Evolutionary conservation across 2,888 invertebrate genomes (phyloP), one percentile per base, ranked within the genome.

Genomic region (Agapetus fuscipes): DNA sequence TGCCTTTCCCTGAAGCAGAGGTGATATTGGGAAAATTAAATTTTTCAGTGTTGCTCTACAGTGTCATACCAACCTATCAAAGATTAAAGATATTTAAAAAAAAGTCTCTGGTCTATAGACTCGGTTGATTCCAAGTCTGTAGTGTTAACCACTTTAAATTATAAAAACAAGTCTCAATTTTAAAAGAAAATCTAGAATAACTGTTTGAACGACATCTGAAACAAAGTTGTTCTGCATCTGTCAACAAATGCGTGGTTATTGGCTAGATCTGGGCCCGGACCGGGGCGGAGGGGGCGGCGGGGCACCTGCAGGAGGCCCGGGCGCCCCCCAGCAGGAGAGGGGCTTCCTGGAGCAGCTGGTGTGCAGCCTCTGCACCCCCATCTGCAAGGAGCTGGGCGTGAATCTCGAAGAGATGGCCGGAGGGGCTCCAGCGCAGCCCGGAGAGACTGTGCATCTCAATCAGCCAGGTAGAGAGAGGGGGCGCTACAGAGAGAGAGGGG

Each of bases 381-480:
- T 69, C 50, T 70, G 70, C 58, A 70, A 69, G 59, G 69, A 69
- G 54, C 2, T 69, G 25, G 70, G 70, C 7, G 50, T 70, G 0
- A 67, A 69, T 32, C 50, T 68, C 27, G 48, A 48, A 17, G 42
- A 43, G 15, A 12, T 41, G 3, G 40, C 44, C 7, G 44, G 44
- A n/a, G 20, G 24, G 9, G 33, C 32, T n/a, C 39, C 37, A 15
- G 35, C 30, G 15, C 15, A 12, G 10, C 39, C 32, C 9, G 17
- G 13, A 2, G 48, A 48, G 30, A 27, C 34, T 14, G 48, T 48
- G 2, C 48, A 44, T 11, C 37, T 48, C 28, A 48, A 37, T 5
- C 48, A 48, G 38, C 48, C 48, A 43, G 46, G 46, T 46, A 46
- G 37, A 39, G 30, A 33, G 20, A 20, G 20, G 20, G 20, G 20